A percentile compares a stretch with the other conserved stretches of the same genome.
These are phyloP conservation scores for Gari tellinella DNA, from an alignment of 2,888 invertebrate species.

Conservation along the genomic window DNA sequence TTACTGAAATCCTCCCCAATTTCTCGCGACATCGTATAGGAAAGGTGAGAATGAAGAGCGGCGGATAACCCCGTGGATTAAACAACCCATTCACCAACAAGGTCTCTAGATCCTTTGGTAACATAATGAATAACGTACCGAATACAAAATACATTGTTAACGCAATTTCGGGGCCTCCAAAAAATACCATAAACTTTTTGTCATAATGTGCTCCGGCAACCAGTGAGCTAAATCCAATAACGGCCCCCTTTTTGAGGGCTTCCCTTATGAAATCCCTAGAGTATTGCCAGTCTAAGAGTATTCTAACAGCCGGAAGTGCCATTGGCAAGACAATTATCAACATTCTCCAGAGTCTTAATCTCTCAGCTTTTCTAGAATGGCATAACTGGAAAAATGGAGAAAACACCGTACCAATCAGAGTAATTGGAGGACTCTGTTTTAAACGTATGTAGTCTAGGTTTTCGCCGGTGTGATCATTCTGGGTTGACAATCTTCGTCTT, in stretches of 20 bases:
- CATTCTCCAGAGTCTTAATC: constrained; percentile 15
- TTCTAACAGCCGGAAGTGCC: constrained; percentile 5
- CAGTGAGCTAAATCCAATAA: constrained; percentile 40
- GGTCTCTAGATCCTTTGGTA: constrained; percentile 4
- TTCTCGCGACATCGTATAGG: constrained; percentile 7
- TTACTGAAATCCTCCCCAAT: constrained; percentile 9
- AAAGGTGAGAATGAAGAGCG: constrained; percentile 7
- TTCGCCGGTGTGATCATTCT: too few relatives aligned
- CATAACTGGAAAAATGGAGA: constrained; percentile 11
- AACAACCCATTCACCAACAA: too few relatives aligned
- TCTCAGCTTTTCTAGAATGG: not conserved
- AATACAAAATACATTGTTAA: constrained; percentile 30
- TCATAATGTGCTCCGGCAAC: constrained; percentile 18
- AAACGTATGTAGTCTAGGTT: not conserved
- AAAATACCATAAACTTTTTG: constrained; percentile 18
- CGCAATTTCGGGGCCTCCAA: constrained; percentile 33
- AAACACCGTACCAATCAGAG: constrained; percentile 24
- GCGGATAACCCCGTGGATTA: not conserved
- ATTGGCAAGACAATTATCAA: constrained; percentile 27
- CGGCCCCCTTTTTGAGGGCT: constrained; percentile 35
- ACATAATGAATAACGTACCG: constrained; percentile 12
- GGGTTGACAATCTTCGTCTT: too few relatives aligned
- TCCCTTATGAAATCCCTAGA: constrained; percentile 9
- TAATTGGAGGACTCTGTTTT: constrained; percentile 21
- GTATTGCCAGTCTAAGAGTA: constrained; percentile 28